A percentile compares a stretch with the other conserved stretches of the same genome.
Conservation (phyloP, 92 coral and sea anemone species). For the Phenganax subtilis region DNA sequence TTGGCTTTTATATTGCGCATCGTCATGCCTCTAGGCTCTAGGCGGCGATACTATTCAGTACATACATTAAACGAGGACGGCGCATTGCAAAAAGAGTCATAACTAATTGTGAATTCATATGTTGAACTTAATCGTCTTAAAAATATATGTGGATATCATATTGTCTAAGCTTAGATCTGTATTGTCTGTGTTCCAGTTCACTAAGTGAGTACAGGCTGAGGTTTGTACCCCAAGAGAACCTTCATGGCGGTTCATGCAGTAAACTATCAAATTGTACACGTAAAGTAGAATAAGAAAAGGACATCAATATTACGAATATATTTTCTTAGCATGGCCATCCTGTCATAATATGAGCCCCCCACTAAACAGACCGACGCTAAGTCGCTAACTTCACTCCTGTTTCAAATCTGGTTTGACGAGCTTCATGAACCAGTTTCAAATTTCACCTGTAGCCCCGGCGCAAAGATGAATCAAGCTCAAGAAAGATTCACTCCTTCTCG, state of each 20-base stretch:
- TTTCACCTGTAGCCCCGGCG: not conserved
- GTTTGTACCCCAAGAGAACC: no score
- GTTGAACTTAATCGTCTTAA: not conserved
- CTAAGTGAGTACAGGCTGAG: no score
- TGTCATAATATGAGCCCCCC: not conserved
- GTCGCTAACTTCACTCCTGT: not conserved
- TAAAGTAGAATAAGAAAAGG: not conserved
- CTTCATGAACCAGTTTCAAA: constrained; percentile 24
- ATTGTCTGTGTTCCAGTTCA: not conserved
- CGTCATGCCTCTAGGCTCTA: no score
- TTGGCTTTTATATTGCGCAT: no score
- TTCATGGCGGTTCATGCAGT: no score
- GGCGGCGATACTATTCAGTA: no score
- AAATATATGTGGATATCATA: not conserved
- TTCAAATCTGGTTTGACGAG: constrained; percentile 38
- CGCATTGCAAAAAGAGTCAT: no score
- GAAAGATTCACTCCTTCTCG: not conserved
- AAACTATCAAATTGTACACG: no score
- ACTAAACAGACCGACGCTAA: not conserved
- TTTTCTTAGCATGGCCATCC: not conserved
- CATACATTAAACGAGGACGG: no score
- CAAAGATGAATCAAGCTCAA: not conserved
- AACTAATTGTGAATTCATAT: not conserved
- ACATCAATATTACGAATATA: not conserved
- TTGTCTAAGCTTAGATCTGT: not conserved